Conservation (phyloP, 1,140 invertebrate species). For the Anadara kagoshimensis region DNA sequence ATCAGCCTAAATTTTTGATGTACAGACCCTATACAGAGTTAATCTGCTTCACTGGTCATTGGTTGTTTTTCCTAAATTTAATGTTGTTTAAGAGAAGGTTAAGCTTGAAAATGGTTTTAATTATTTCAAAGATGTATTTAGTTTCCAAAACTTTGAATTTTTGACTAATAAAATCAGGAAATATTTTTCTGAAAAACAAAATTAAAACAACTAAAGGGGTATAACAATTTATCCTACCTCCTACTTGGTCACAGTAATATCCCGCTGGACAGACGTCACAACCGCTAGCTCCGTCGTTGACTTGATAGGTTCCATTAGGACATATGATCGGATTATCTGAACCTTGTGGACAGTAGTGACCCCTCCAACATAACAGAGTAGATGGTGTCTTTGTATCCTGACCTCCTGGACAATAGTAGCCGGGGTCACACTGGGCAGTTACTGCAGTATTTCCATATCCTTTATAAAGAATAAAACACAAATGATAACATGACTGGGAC, state of each 20-base stretch:
- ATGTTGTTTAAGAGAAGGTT: neutral
- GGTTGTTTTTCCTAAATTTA: too few relatives aligned
- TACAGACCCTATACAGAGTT: too few relatives aligned
- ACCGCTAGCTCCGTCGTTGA: constrained; percentile 46
- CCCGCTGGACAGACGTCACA: constrained; percentile 65
- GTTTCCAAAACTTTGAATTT: neutral
- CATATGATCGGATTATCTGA: constrained; percentile 56
- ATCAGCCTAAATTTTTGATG: too few relatives aligned
- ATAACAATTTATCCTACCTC: neutral
- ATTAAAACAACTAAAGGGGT: neutral
- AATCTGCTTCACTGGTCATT: too few relatives aligned
- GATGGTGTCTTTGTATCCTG: constrained; percentile 61
- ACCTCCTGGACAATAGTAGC: constrained; percentile 71
- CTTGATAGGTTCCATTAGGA: constrained; percentile 68
- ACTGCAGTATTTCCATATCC: constrained; percentile 56
- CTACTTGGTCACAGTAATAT: constrained; percentile 63
- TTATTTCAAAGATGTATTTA: neutral
- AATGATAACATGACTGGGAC: neutral
- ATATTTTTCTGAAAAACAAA: neutral
- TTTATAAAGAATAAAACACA: constrained; percentile 39
- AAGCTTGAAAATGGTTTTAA: neutral
- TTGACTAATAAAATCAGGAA: neutral
- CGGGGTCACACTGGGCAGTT: constrained; percentile 58
- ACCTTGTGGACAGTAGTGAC: constrained; percentile 62
- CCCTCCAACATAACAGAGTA: constrained; percentile 59